These are phyloP conservation scores for Epinotia nisella DNA, from an alignment of 2,888 invertebrate species.

Conservation along the genomic window DNA sequence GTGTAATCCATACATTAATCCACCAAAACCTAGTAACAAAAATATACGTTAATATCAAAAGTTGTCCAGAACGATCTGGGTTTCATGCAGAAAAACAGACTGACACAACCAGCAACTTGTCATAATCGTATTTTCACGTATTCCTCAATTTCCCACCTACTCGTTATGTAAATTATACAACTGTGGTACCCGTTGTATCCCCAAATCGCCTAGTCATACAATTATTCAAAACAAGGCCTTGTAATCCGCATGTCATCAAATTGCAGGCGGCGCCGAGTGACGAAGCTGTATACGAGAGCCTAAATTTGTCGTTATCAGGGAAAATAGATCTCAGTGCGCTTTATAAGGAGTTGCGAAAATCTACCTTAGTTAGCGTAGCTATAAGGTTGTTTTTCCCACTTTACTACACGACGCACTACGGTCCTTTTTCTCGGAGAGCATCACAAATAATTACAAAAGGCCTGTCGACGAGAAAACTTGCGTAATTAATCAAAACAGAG, in stretches of 20 bases:
- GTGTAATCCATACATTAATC: too few relatives aligned
- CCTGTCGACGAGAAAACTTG: slow-evolving; percentile 56
- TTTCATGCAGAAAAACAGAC: not conserved
- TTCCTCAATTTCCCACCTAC: not conserved
- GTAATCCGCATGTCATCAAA: slow-evolving; percentile 36
- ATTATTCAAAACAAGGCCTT: slow-evolving; percentile 26
- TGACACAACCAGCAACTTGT: not conserved
- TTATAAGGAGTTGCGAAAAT: not conserved
- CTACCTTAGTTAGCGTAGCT: not conserved
- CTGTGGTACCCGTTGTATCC: not conserved
- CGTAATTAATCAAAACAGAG: slow-evolving; percentile 56
- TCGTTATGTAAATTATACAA: not conserved
- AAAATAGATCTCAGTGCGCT: not conserved
- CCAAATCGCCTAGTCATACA: slow-evolving; percentile 8
- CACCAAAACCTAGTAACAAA: too few relatives aligned
- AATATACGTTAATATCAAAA: not conserved
- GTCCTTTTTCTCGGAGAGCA: slow-evolving; percentile 15
- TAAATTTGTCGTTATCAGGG: not conserved
- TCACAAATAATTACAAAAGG: slow-evolving; percentile 48
- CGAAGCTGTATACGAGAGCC: slow-evolving; percentile 28
- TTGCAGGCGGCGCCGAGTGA: slow-evolving; percentile 28
- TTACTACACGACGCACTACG: not conserved
- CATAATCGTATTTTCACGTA: not conserved
- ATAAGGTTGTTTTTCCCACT: not conserved
- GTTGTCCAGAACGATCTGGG: not conserved